These are phyloP conservation scores for Nomada fabriciana DNA, from an alignment of 2,888 invertebrate genomes.

Conservation along the genomic window DNA sequence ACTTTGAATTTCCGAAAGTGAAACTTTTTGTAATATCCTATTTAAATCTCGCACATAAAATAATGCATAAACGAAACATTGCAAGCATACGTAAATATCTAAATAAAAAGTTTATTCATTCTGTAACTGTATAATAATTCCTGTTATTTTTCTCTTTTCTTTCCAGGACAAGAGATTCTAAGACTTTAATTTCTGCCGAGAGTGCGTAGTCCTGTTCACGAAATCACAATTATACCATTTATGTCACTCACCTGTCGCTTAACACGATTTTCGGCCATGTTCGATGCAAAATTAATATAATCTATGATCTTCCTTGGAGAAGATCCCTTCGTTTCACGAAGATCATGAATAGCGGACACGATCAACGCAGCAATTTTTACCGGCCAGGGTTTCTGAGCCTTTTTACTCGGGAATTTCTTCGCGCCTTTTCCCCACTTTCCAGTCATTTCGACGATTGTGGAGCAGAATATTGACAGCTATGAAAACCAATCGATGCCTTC, in stretches of 20 bases:
- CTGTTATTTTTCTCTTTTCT: no score
- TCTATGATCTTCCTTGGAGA: constrained; percentile 76
- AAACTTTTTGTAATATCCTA: no score
- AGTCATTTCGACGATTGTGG: constrained; percentile 29
- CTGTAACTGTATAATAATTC: no score
- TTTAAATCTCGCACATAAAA: no score
- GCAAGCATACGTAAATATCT: no score
- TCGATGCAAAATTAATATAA: constrained; percentile 76
- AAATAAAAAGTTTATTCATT: no score
- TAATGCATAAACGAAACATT: no score
- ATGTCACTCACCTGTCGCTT: constrained; percentile 74
- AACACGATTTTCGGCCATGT: constrained; percentile 70
- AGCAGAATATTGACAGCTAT: not conserved
- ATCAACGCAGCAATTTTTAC: constrained; percentile 77
- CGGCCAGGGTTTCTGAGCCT: constrained; percentile 53
- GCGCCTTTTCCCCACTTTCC: constrained; percentile 29
- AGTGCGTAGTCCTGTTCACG: no score
- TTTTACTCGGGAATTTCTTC: constrained; percentile 31
- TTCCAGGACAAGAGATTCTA: no score
- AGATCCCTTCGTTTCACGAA: constrained; percentile 77
- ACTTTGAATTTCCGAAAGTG: no score
- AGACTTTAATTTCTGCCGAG: no score
- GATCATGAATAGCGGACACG: constrained; percentile 77
- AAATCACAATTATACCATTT: constrained; percentile 4
- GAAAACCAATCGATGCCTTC: not conserved